Percentiles rank a stretch among this genome's conserved stretches.
phyloP scores from a whole-genome alignment of 2,797 vertebrate genomes.

The Amblyraja radiata region DNA sequence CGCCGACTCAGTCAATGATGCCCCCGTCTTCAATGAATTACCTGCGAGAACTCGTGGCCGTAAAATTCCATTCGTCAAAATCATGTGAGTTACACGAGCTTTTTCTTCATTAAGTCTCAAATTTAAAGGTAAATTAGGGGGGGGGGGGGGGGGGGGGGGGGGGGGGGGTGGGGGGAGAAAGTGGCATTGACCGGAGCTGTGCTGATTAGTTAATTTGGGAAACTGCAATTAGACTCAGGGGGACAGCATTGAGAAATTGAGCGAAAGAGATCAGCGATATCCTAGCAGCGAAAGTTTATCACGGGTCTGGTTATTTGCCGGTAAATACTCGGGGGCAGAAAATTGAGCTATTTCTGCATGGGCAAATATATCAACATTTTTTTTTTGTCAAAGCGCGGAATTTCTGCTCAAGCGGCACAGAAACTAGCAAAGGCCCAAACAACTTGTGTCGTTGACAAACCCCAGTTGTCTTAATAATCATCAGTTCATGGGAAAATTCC shows the following conservation, averaged over 20 bases:
- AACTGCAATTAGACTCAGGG: neutral
- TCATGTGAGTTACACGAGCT: neutral
- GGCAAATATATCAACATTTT: neutral
- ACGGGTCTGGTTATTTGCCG: neutral
- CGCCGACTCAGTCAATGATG: neutral
- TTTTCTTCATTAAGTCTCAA: neutral
- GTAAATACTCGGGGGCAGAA: too few relatives aligned
- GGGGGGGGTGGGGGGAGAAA: too few relatives aligned
- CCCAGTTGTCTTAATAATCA: conserved; percentile 33
- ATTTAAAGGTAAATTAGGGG: neutral
- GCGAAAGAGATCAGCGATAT: neutral
- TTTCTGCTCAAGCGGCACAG: neutral
- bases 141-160: neutral
- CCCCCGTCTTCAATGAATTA: neutral
- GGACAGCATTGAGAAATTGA: neutral
- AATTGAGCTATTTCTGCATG: too few relatives aligned
- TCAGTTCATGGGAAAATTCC: conserved; percentile 70
- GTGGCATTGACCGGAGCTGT: neutral
- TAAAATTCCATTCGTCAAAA: neutral
- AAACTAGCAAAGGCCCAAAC: neutral
- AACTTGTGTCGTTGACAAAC: neutral
- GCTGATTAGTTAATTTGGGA: neutral
- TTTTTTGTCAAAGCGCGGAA: neutral
- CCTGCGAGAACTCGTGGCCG: neutral
- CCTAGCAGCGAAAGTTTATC: neutral